A percentile compares a stretch with the other conserved stretches of the same genome.
Conservation (phyloP, 2,113 vertebrate species). For the Erythrolamprus reginae region DNA sequence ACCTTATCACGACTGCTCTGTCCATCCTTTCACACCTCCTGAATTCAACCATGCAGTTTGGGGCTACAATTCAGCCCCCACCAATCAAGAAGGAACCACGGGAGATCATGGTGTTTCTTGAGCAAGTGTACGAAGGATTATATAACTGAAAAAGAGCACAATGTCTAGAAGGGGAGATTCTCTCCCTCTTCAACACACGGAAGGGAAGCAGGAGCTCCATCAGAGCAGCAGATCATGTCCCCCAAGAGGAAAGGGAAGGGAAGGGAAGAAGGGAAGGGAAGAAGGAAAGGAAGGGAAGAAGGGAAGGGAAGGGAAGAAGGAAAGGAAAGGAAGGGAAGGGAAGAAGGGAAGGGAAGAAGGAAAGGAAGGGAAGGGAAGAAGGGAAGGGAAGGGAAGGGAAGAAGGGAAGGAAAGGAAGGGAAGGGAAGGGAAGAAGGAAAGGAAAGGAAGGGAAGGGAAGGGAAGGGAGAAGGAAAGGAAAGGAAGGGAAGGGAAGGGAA, state of each 20-base stretch:
- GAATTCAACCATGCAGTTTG: neutral
- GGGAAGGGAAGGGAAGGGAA: neutral
- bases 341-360: too few species aligned
- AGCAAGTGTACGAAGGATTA: neutral
- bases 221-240: accelerated
- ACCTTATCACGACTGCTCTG: accelerated
- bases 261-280: too few species aligned
- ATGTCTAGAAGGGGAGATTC: neutral
- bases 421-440: neutral
- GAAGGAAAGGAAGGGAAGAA: too few species aligned
- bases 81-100: neutral
- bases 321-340: neutral
- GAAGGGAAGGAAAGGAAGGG: too few species aligned
- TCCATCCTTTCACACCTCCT: neutral
- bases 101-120: neutral
- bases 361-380: accelerated
- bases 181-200: accelerated
- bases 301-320: accelerated
- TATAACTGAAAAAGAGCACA: neutral
- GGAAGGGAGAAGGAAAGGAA: neutral
- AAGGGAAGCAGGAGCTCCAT: accelerated
- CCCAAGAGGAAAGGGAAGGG: neutral
- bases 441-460: neutral
- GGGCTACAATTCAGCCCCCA: too few species aligned
- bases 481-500: accelerated